These are phyloP conservation scores for Norana najaformis DNA, from an alignment of 2,888 invertebrate species.

Conservation along the genomic window DNA sequence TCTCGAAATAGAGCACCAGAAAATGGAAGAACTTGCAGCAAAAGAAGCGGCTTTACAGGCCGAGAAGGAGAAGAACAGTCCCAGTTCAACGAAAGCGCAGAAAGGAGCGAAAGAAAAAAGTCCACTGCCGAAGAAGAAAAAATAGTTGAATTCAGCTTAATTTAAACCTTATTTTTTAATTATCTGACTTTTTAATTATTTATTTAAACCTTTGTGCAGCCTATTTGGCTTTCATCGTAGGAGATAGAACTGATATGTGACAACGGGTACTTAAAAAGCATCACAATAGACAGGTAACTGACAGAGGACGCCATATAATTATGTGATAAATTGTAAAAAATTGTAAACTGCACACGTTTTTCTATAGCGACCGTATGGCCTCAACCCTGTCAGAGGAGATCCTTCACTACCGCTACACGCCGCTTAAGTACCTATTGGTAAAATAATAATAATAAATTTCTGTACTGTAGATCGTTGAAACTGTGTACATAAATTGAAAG, in stretches of 20 bases:
- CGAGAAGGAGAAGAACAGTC: constrained; percentile 52
- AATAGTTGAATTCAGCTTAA: constrained; percentile 24
- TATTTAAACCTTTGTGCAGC: neutral
- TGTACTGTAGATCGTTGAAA: neutral
- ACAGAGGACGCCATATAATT: neutral
- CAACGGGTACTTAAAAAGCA: neutral
- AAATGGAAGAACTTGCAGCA: constrained; percentile 57
- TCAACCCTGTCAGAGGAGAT: no score
- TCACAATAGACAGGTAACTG: neutral
- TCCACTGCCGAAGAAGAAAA: constrained; percentile 54
- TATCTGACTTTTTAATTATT: neutral
- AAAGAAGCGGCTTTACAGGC: constrained; percentile 55
- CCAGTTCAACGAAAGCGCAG: constrained; percentile 54
- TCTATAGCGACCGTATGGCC: no score
- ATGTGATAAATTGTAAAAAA: no score
- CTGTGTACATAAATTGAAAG: neutral
- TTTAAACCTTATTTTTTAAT: neutral
- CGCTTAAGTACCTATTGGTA: no score
- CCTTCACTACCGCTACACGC: no score
- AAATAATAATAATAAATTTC: neutral
- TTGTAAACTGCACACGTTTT: no score
- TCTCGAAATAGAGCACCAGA: constrained; percentile 57
- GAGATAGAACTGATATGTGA: neutral
- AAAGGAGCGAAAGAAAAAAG: constrained; percentile 55
- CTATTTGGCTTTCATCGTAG: no score